Conservation (phyloP, 2,888 invertebrate species). For the Nephrotoma flavescens region DNA sequence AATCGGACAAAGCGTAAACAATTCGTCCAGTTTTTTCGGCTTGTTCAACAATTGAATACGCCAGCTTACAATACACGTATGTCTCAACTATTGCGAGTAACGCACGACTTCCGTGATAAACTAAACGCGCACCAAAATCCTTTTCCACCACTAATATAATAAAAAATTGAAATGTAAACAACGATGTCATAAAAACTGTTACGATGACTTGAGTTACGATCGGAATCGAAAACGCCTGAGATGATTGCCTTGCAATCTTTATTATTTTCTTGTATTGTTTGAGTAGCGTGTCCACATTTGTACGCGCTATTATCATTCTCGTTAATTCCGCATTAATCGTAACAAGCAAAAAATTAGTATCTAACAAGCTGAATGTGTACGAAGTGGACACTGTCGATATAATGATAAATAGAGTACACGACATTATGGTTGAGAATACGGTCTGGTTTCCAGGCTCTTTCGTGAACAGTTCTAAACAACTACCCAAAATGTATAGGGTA, state of each 20-base stretch:
- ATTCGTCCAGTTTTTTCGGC: not conserved
- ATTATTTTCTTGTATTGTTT: not conserved
- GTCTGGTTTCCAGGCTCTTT: not conserved
- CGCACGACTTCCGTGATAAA: not conserved
- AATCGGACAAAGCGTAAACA: not conserved
- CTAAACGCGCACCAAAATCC: not conserved
- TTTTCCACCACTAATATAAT: not conserved
- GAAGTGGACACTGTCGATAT: not conserved
- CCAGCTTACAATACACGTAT: not conserved
- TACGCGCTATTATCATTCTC: not conserved
- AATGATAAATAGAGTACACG: not conserved
- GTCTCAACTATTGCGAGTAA: not conserved
- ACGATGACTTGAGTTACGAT: not conserved
- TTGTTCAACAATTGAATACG: not conserved
- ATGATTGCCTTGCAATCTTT: not conserved
- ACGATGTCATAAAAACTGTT: not conserved
- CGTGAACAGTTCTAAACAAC: not conserved
- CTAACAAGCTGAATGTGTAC: not conserved
- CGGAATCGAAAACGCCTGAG: not conserved
- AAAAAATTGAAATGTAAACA: not conserved
- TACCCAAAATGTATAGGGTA: not conserved
- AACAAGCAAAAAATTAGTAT: not conserved
- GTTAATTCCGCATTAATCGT: not conserved
- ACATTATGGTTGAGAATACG: not conserved
- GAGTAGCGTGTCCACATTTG: not conserved